Conservation (phyloP, 1,140 invertebrate genomes). For the Amyelois transitella region DNA sequence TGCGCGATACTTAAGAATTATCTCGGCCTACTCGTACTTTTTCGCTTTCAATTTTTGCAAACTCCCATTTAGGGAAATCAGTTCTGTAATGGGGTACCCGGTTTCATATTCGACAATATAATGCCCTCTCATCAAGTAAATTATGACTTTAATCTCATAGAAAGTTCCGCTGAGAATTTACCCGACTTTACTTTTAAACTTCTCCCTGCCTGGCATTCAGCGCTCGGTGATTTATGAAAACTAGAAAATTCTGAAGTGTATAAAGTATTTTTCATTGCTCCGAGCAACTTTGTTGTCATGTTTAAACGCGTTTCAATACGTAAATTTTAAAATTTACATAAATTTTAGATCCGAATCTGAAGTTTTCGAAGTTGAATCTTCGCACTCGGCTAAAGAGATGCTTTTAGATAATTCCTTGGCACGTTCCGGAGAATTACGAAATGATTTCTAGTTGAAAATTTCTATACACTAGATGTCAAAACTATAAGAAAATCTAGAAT, state of each 20-base stretch:
- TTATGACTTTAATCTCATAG: slow-evolving; percentile 66
- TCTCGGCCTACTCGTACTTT: slow-evolving; percentile 28
- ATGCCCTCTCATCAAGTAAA: slow-evolving; percentile 61
- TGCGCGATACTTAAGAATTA: slow-evolving; percentile 40
- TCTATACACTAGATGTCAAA: neutral
- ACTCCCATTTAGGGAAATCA: slow-evolving; percentile 45
- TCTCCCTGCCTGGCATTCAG: slow-evolving; percentile 51
- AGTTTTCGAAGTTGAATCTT: neutral
- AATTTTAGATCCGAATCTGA: neutral
- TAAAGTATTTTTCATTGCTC: slow-evolving; percentile 62
- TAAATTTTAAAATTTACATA: slow-evolving; percentile 24
- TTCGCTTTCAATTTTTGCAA: slow-evolving; percentile 39
- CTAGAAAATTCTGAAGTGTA: slow-evolving; percentile 61
- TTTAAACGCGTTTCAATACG: slow-evolving; percentile 49
- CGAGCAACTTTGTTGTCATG: slow-evolving; percentile 50
- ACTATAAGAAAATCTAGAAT: neutral
- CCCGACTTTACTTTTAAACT: slow-evolving; percentile 62
- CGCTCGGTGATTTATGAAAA: slow-evolving; percentile 67
- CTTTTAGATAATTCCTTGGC: neutral
- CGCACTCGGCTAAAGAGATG: neutral
- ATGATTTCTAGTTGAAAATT: neutral
- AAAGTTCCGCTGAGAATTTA: slow-evolving; percentile 60
- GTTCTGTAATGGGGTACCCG: slow-evolving; percentile 38
- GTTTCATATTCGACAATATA: slow-evolving; percentile 60
- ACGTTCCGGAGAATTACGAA: neutral